A percentile compares a stretch with the other conserved stretches of the same genome.
Evolutionary conservation across 1,140 invertebrate genomes (phyloP).

Genomic region (Drosophila sp.): DNA sequence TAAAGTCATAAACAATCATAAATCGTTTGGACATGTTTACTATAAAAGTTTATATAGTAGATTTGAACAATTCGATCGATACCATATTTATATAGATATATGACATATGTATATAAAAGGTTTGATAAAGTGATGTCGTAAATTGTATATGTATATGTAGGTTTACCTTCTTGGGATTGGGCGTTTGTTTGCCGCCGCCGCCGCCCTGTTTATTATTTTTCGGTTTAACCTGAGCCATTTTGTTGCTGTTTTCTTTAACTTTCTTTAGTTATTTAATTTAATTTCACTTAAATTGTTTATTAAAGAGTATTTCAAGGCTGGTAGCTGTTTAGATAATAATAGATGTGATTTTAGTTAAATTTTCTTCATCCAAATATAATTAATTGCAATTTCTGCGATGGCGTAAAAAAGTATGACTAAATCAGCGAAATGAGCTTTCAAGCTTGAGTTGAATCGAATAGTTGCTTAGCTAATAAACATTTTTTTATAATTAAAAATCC

Average conservation of each 20-base stretch:
- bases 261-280: slow-evolving; percentile 54
- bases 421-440: slow-evolving; percentile 34
- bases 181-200: slow-evolving; percentile 68
- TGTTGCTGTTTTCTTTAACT: slow-evolving; percentile 12
- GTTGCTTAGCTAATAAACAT: slow-evolving; percentile 23
- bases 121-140: too few relatives aligned
- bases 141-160: too few relatives aligned
- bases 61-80: too few relatives aligned
- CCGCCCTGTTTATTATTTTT: slow-evolving; percentile 78
- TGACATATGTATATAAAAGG: too few relatives aligned
- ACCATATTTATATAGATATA: too few relatives aligned
- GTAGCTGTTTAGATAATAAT: slow-evolving; percentile 27
- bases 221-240: slow-evolving; percentile 82
- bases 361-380: slow-evolving; percentile 28
- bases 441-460: slow-evolving; percentile 23
- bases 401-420: slow-evolving; percentile 40
- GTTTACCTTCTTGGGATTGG: slow-evolving; percentile 74
- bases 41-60: too few relatives aligned
- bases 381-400: slow-evolving; percentile 29
- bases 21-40: too few relatives aligned
- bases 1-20: too few relatives aligned
- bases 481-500: slow-evolving; percentile 36
- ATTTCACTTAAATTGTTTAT: slow-evolving; percentile 62
- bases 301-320: slow-evolving; percentile 59
- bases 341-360: slow-evolving; percentile 6